Conservation (phyloP, 2,797 vertebrate species). For the Holocentrus rufus region DNA sequence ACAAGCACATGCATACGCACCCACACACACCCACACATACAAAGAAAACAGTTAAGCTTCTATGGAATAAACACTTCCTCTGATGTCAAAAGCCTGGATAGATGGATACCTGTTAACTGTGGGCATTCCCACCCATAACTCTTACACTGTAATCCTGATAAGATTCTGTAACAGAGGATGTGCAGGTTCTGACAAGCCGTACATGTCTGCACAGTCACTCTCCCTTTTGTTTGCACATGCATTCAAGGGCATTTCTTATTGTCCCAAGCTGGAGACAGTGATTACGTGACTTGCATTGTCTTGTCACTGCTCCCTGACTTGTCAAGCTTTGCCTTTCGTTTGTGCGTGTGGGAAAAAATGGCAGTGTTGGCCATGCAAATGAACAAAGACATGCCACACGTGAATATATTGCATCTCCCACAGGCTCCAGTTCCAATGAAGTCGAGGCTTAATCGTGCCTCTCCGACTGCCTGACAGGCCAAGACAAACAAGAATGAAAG, state of each 20-base stretch:
- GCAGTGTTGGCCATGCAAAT: conserved; percentile 31
- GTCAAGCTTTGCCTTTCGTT: conserved; percentile 28
- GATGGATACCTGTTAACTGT: not conserved
- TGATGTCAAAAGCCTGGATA: too few species aligned
- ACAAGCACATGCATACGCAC: conserved; percentile 16
- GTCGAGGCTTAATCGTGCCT: conserved; percentile 25
- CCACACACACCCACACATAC: conserved; percentile 5
- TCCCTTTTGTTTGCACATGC: conserved; percentile 28
- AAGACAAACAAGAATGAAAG: conserved; percentile 57
- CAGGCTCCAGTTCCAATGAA: conserved; percentile 22
- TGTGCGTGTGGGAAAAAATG: conserved; percentile 48
- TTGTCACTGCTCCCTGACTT: not conserved
- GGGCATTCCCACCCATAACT: conserved; percentile 14
- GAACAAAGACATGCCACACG: conserved; percentile 45
- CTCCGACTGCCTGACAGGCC: conserved; percentile 42
- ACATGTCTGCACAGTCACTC: conserved; percentile 9
- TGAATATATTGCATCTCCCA: conserved; percentile 29
- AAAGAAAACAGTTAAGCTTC: not conserved
- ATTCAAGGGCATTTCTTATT: conserved; percentile 24
- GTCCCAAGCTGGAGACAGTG: not conserved
- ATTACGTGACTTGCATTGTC: conserved; percentile 18
- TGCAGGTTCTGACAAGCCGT: conserved; percentile 55
- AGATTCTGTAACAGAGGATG: conserved; percentile 27
- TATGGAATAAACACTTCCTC: too few species aligned
- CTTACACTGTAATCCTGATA: not conserved